Conservation (phyloP, 2,888 invertebrate species). For the Coenonympha glycerion region DNA sequence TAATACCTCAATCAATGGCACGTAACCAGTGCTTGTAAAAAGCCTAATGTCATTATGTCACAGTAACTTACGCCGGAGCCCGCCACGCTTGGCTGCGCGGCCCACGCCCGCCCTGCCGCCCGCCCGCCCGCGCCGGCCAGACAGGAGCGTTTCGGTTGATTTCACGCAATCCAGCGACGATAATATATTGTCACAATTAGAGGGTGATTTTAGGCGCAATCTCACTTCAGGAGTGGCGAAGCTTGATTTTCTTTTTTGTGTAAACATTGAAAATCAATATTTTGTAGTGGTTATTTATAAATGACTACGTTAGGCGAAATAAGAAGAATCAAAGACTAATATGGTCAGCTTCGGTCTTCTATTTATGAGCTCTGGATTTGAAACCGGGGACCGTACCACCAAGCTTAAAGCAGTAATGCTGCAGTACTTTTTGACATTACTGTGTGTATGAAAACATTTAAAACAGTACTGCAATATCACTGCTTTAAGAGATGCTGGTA, state of each 20-base stretch:
- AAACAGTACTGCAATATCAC: too few species aligned
- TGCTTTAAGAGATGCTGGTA: too few species aligned
- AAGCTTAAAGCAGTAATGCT: too few species aligned
- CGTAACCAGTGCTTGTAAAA: neutral
- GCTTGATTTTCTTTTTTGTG: neutral
- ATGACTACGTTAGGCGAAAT: too few species aligned
- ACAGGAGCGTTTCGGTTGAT: conserved; percentile 54
- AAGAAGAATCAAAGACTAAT: too few species aligned
- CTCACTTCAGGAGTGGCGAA: conserved; percentile 21
- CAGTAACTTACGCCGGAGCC: neutral
- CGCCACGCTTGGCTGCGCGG: conserved; percentile 22
- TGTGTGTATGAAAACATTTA: too few species aligned
- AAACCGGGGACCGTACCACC: neutral
- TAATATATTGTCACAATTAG: conserved; percentile 69
- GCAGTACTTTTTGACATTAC: too few species aligned
- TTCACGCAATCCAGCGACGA: conserved; percentile 61
- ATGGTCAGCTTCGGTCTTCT: too few species aligned
- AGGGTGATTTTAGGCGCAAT: conserved; percentile 36
- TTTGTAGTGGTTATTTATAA: too few species aligned
- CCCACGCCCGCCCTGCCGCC: too few species aligned
- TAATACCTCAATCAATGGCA: neutral
- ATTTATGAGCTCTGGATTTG: too few species aligned
- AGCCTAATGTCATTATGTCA: conserved; percentile 2
- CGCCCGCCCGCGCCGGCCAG: too few species aligned
- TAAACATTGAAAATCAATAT: neutral